Evolutionary conservation across 2,888 invertebrate species (phyloP).

Genomic region (Glaucopsyche alexis): DNA sequence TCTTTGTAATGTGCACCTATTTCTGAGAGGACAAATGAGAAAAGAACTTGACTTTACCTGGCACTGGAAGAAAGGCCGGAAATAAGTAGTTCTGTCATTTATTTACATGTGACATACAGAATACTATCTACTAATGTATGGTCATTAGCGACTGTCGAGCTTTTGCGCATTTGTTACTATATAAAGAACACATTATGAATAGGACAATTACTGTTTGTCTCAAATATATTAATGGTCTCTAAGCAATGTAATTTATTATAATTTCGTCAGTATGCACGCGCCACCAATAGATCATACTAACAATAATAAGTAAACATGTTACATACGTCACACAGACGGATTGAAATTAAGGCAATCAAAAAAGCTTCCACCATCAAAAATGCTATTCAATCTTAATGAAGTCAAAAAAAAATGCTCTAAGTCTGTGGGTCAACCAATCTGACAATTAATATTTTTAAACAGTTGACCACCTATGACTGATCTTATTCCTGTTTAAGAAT

Average conservation of each 20-base stretch:
- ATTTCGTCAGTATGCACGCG: conserved; percentile 1
- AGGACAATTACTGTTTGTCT: not conserved
- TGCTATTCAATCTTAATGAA: no score
- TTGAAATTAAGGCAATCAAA: not conserved
- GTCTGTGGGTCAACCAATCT: no score
- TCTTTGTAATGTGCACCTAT: not conserved
- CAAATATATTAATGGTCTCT: not conserved
- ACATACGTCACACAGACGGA: no score
- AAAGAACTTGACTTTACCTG: not conserved
- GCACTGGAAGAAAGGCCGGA: not conserved
- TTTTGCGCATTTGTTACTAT: conserved; percentile 19
- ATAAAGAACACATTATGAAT: conserved; percentile 5
- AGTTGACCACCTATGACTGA: no score
- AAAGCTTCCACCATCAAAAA: no score
- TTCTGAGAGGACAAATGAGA: not conserved
- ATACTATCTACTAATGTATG: not conserved
- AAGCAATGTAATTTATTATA: not conserved
- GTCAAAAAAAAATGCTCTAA: no score
- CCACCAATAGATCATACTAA: not conserved
- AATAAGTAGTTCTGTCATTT: not conserved
- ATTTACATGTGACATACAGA: conserved; percentile 15
- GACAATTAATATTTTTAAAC: no score
- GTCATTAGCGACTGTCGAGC: not conserved
- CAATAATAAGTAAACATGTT: not conserved
- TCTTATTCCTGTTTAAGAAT: no score